Evolutionary conservation across 2,888 invertebrate species (phyloP).

Genomic region (Drosophila prolongata): DNA sequence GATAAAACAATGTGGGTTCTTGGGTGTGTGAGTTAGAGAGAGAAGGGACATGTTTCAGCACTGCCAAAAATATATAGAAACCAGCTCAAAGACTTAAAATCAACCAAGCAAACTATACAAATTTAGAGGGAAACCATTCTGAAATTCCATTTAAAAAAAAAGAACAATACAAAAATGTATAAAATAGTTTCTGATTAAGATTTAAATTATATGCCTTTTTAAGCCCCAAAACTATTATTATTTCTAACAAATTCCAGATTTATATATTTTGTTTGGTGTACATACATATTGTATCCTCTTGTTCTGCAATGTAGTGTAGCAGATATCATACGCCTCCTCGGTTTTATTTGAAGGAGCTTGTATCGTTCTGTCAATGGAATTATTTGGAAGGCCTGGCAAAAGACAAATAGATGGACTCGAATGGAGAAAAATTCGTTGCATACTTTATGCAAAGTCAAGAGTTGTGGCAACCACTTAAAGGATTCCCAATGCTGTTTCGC

Average conservation of each 20-base stretch:
- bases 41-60: not conserved
- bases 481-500: slow-evolving; percentile 13
- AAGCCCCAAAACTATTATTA: not conserved
- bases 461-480: slow-evolving; percentile 24
- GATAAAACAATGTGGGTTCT: slow-evolving; percentile 28
- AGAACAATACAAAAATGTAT: too few species aligned
- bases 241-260: not conserved
- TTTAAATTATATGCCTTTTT: too few species aligned
- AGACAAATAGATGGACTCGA: slow-evolving; percentile 20
- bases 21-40: not conserved
- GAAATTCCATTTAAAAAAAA: too few species aligned
- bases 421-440: not conserved
- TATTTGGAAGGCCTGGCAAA: slow-evolving; percentile 10
- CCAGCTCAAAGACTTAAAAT: too few species aligned
- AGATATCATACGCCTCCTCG: slow-evolving; percentile 51
- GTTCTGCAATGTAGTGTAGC: slow-evolving; percentile 33
- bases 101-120: too few species aligned
- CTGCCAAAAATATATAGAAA: not conserved
- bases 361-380: slow-evolving; percentile 44
- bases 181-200: too few species aligned
- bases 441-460: slow-evolving; percentile 26
- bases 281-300: too few species aligned
- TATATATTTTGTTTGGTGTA: not conserved
- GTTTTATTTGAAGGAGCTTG: slow-evolving; percentile 49
- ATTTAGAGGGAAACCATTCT: too few species aligned